Evolutionary conservation across 92 coral and sea anemone species (phyloP).

Genomic region (Palythoa grandiflora): DNA sequence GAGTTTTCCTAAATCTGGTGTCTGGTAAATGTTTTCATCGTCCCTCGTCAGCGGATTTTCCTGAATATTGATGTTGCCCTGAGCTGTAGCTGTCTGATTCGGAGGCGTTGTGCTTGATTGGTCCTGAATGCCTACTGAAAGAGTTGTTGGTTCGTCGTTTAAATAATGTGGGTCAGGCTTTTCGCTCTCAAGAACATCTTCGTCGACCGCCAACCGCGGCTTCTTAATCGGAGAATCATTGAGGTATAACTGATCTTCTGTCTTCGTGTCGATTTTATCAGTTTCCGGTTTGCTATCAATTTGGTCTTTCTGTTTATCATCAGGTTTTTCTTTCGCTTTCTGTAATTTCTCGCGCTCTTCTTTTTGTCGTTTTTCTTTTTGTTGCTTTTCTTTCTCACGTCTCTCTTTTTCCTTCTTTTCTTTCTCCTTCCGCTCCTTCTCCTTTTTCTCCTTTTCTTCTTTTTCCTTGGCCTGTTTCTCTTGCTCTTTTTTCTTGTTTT

Average conservation of each 20-base stretch:
- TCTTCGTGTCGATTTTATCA: conserved; percentile 6
- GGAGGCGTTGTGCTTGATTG: conserved; percentile 60
- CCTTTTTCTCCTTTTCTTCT: conserved; percentile 53
- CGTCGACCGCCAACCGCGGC: conserved; percentile 22
- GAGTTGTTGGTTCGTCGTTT: conserved; percentile 57
- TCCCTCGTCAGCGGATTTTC: conserved; percentile 80
- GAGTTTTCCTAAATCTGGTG: conserved; percentile 67
- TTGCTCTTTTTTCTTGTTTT: conserved; percentile 29
- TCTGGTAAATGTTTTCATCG: conserved; percentile 83
- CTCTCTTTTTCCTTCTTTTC: conserved; percentile 4
- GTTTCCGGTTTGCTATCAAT: conserved; percentile 43
- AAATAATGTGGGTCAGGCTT: conserved; percentile 64
- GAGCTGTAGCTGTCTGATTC: conserved; percentile 33
- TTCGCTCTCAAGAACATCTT: conserved; percentile 62
- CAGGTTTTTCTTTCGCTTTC: conserved; percentile 22
- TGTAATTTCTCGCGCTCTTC: conserved; percentile 35
- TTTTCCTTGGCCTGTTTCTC: conserved; percentile 51
- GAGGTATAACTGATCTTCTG: conserved; percentile 40
- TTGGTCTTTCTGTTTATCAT: conserved; percentile 27
- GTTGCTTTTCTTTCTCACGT: neutral
- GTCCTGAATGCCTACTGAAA: conserved; percentile 40
- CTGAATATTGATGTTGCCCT: conserved; percentile 77
- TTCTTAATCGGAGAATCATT: conserved; percentile 42
- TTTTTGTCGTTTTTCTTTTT: conserved; percentile 12
- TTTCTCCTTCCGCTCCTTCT: conserved; percentile 13